Evolutionary conservation across 1,140 invertebrate species (phyloP), one percentile per base, ranked within the genome.

Genomic region (Drosophila azteca): DNA sequence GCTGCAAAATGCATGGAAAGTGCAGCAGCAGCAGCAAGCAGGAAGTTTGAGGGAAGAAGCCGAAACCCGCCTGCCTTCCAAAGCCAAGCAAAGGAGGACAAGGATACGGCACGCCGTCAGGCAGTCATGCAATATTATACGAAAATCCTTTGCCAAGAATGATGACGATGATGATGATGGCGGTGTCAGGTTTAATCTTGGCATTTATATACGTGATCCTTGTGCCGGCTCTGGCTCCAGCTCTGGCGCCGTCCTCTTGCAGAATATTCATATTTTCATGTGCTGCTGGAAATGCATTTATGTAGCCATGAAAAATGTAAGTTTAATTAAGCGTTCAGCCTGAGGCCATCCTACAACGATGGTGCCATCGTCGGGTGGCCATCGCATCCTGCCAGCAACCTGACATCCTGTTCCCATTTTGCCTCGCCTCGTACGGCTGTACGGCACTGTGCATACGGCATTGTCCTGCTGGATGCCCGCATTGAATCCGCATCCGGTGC

Each of bases 241-340:
- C 35, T 11, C 45, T 20, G 17, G 17, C 17, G 0, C 0, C 17
- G 31, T 39, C 1, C 35, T 13, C 35, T 39, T 11, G 31, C 3
- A 11, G 31, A 39, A 69, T 50, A 58, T 35, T 55, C 35, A 43
- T 69, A 44, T 20, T 49, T 49, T 69, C 46, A 72, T 73, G 49
- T 58, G 41, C 48, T 61, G 22, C 48, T 61, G 22, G 50, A 31
- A 81, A 67, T 81, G 78, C 66, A 80, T 82, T 84, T 80, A 80
- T 79, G 54, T 52, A 68, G 62, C 65, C 68, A 80, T 85, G 74
- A 85, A 87, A 87, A 74, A 87, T 87, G 87, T 78, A 75, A 68
- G 68, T 81, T 85, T 85, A 85, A 85, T 85, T 87, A 85, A 85
- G 83, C 68, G 69, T 71, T 87, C 77, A 48, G 58, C 81, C 66